These are phyloP conservation scores for Bettongia penicillata DNA, from an alignment of 2,113 vertebrate genomes.

Conservation along the genomic window DNA sequence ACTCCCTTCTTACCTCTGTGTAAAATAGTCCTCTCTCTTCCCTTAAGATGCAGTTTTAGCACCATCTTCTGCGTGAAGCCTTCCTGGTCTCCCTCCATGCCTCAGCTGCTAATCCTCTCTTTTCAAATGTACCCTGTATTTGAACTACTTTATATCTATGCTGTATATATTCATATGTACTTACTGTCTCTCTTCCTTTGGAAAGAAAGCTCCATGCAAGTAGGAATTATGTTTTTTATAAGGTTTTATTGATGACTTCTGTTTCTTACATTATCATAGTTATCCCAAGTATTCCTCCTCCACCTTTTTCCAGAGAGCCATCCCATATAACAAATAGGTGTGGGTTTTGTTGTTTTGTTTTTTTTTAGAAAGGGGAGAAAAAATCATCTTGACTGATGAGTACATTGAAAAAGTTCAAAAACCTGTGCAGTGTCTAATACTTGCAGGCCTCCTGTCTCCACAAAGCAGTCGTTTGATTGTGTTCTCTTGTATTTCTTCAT, in stretches of 20 bases:
- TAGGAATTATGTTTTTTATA: neutral
- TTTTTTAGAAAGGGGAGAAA: neutral
- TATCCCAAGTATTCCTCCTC: neutral
- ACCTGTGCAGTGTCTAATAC: neutral
- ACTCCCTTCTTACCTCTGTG: neutral
- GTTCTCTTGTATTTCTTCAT: neutral
- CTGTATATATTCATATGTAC: neutral
- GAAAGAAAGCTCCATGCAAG: neutral
- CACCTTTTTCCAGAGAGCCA: neutral
- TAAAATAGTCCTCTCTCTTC: neutral
- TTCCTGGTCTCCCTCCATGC: neutral
- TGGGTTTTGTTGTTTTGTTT: too few species aligned
- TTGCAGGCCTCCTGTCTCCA: neutral
- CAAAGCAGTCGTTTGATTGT: neutral
- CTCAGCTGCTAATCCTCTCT: neutral
- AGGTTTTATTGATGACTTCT: neutral
- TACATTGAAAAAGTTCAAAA: neutral
- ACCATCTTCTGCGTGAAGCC: neutral
- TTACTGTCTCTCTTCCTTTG: neutral
- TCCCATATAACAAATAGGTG: neutral
- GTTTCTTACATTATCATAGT: neutral
- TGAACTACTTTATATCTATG: neutral
- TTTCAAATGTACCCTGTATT: neutral
- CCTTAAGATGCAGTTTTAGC: neutral
- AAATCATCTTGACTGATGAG: neutral